phyloP scores from a whole-genome alignment of 23 tunicate species.

The Halocynthia aurantium region DNA sequence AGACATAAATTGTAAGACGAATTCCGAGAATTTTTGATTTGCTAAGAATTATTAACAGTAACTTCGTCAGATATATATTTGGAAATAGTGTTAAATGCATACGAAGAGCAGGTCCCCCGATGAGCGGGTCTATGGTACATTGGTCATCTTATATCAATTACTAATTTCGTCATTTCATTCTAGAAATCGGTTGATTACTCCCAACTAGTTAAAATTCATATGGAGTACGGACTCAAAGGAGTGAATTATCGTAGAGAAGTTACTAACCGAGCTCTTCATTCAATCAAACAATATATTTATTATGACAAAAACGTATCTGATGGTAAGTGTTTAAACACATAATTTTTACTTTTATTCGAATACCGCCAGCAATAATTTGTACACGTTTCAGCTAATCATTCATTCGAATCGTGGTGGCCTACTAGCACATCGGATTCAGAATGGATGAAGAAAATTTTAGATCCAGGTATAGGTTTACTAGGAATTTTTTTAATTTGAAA shows the following conservation, averaged over 20 bases:
- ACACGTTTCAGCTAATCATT: background rate
- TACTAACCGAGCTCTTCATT: background rate
- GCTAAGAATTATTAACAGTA: too few species aligned
- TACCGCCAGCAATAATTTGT: background rate
- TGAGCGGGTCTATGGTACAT: too few species aligned
- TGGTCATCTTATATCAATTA: too few species aligned
- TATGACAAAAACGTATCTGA: background rate
- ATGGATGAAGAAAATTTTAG: slow-evolving; percentile 4
- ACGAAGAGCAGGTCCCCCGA: too few species aligned
- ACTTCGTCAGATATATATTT: too few species aligned
- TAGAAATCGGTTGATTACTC: background rate
- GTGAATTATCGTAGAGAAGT: slow-evolving; percentile 2
- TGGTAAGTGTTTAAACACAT: background rate
- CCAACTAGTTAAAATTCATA: slow-evolving; percentile 5
- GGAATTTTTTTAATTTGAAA: background rate
- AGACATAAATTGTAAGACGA: too few species aligned
- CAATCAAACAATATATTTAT: background rate
- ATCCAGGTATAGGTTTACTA: slow-evolving; percentile 7
- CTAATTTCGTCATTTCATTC: background rate
- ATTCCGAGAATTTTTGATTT: too few species aligned
- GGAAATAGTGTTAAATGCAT: too few species aligned
- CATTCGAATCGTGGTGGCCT: slow-evolving; percentile 13
- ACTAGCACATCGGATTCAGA: background rate
- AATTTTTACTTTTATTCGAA: too few species aligned
- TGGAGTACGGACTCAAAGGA: slow-evolving; percentile 25